These are phyloP conservation scores for Oligia fasciuncula DNA, from an alignment of 2,888 invertebrate species.

Conservation along the genomic window DNA sequence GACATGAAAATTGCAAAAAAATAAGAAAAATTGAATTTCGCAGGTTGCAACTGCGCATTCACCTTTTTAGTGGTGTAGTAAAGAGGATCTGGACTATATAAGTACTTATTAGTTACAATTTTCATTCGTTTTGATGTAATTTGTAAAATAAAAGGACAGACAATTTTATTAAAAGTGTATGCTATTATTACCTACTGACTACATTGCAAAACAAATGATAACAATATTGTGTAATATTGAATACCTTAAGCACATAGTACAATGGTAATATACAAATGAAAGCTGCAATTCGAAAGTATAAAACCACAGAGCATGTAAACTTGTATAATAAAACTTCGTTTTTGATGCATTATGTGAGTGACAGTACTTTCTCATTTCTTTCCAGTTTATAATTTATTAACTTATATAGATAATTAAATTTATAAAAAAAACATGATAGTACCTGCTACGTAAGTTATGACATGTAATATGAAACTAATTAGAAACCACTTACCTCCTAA, in stretches of 20 bases:
- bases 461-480: constrained; percentile 27
- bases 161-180: neutral
- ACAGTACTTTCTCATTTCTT: constrained; percentile 31
- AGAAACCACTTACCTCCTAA: constrained; percentile 80
- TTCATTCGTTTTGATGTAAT: neutral
- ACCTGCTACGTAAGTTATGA: neutral
- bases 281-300: constrained; percentile 1
- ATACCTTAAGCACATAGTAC: neutral
- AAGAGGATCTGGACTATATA: neutral
- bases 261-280: neutral
- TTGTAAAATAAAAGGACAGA: neutral
- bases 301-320: neutral
- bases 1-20: too few species aligned
- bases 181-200: neutral
- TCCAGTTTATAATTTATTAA: constrained; percentile 7
- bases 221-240: neutral
- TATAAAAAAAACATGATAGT: constrained; percentile 1
- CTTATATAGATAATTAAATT: neutral
- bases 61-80: neutral
- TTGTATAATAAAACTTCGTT: too few species aligned
- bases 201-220: constrained; percentile 7
- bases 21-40: too few species aligned
- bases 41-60: too few species aligned
- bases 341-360: neutral
- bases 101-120: neutral